These are phyloP conservation scores for Pipistrellus pygmaeus DNA, from an alignment of 2,797 vertebrate genomes.

Conservation along the genomic window DNA sequence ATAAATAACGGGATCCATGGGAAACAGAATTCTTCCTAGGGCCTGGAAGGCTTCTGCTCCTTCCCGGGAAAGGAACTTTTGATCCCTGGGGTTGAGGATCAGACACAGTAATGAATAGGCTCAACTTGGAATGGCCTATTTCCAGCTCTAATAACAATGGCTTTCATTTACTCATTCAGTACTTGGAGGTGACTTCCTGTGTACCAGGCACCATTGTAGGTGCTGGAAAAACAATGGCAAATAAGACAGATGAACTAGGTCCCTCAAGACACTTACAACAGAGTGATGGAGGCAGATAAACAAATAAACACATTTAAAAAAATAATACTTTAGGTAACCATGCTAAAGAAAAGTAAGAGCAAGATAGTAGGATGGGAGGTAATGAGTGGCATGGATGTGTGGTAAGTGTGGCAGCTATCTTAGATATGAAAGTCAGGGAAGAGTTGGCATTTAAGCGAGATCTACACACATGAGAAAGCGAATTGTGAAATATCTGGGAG, in stretches of 20 bases:
- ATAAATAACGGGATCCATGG: neutral
- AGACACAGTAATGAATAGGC: neutral
- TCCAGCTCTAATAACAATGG: neutral
- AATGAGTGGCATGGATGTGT: neutral
- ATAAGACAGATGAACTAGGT: neutral
- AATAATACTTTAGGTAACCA: neutral
- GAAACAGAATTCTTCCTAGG: neutral
- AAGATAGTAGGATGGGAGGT: neutral
- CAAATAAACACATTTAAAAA: neutral
- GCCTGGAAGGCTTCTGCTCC: neutral
- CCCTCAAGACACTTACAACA: neutral
- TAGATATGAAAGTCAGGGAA: neutral
- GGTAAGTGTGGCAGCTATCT: neutral
- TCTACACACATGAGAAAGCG: neutral
- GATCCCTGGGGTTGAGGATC: neutral
- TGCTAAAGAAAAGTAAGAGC: slow-evolving; percentile 19
- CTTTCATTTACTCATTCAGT: neutral
- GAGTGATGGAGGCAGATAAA: neutral
- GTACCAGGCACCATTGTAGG: neutral
- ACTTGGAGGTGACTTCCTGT: neutral
- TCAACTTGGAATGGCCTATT: neutral
- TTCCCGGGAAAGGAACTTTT: neutral
- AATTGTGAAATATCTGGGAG: neutral
- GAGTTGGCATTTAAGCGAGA: neutral
- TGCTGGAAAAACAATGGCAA: neutral